Percentiles rank a stretch among this genome's conserved stretches.
Conservation (phyloP, 2,113 vertebrate genomes). For the Brachionichthys hirsutus region DNA sequence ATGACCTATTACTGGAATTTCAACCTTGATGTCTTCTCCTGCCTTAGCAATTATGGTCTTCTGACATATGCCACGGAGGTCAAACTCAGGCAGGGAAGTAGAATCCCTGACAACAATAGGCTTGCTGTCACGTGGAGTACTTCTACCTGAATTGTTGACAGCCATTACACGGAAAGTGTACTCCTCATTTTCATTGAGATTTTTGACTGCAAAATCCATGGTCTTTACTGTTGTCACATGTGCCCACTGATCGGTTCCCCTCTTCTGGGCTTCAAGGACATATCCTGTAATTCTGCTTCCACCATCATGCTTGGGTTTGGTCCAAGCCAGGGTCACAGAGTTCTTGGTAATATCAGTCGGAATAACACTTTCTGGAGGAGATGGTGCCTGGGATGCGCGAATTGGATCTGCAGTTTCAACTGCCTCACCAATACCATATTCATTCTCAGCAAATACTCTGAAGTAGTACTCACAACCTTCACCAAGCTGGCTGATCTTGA, state of each 20-base stretch:
- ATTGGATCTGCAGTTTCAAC: conserved; percentile 91
- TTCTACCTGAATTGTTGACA: conserved; percentile 93
- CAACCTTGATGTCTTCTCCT: conserved; percentile 94
- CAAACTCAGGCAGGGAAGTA: conserved; percentile 89
- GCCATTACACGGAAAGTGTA: conserved; percentile 97
- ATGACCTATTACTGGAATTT: conserved; percentile 93
- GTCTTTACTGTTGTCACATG: conserved; percentile 90
- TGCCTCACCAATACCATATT: conserved; percentile 94
- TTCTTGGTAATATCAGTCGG: conserved; percentile 91
- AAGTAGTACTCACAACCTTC: conserved; percentile 98
- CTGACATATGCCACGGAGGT: conserved; percentile 90
- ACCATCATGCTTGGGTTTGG: conserved; percentile 94
- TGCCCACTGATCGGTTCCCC: conserved; percentile 91
- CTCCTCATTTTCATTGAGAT: conserved; percentile 94
- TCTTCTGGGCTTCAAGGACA: conserved; percentile 94
- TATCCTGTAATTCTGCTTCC: conserved; percentile 96
- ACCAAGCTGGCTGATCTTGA: conserved; percentile 83
- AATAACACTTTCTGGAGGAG: conserved; percentile 88
- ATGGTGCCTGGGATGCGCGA: conserved; percentile 91
- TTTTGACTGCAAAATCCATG: conserved; percentile 88
- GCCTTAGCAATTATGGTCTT: conserved; percentile 94
- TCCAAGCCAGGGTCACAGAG: conserved; percentile 91
- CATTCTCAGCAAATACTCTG: conserved; percentile 95
- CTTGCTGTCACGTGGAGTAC: conserved; percentile 89
- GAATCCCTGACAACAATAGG: conserved; percentile 88